phyloP scores from a whole-genome alignment of 1,140 invertebrate species.

The Paraescarpia echinospica region DNA sequence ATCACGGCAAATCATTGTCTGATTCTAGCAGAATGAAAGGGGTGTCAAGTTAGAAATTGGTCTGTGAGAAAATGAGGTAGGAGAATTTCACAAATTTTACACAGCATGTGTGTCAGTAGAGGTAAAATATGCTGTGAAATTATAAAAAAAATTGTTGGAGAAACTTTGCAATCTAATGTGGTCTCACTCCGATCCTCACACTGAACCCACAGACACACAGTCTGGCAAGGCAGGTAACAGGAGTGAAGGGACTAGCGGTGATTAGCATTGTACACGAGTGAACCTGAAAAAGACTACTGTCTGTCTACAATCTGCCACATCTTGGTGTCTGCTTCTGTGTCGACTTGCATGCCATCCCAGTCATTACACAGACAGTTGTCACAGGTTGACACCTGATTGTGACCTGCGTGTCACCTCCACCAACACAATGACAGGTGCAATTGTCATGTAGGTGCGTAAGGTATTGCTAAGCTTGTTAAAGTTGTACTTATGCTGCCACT shows the following conservation, averaged over 20 bases:
- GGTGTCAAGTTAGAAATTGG: no score
- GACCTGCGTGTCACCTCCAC: background rate
- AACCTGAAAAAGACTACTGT: background rate
- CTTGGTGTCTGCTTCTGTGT: background rate
- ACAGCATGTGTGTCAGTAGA: no score
- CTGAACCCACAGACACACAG: no score
- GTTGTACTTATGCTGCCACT: background rate
- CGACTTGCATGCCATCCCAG: background rate
- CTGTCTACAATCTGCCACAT: background rate
- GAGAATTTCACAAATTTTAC: no score
- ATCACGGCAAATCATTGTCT: no score
- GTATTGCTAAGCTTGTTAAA: background rate
- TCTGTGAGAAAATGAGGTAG: no score
- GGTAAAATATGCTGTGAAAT: no score
- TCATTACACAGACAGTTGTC: background rate
- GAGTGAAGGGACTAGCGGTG: background rate
- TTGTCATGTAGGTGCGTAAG: background rate
- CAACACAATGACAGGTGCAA: background rate
- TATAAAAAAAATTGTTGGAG: no score
- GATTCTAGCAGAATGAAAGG: no score
- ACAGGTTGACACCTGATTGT: background rate
- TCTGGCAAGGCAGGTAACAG: background rate
- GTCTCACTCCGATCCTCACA: no score
- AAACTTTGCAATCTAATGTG: no score
- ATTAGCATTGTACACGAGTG: background rate